Evolutionary conservation across 2,888 invertebrate genomes (phyloP), one percentile per base, ranked within the genome.

Genomic region (Drosophila testacea): DNA sequence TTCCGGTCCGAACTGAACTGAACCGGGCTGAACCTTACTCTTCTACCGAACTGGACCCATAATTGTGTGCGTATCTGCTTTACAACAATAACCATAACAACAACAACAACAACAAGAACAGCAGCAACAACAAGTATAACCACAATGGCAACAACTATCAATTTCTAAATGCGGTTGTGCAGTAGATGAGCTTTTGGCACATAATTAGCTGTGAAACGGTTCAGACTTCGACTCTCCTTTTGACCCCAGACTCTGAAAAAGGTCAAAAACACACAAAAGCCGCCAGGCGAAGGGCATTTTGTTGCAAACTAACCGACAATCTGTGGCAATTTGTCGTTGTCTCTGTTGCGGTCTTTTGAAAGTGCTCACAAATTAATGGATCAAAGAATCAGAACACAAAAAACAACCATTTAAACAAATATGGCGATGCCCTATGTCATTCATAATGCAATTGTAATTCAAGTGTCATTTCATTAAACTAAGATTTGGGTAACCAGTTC

Each of bases 151-250:
- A 47, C 38, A 57, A 74, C 77, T 76, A 74, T 74, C 75, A 73
- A 76, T 69, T 69, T 30, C 47, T 46, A 73, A 69, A 61, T 77
- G 69, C 41, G 73, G 69, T 69, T 77, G 38, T 60, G 57, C 57
- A 73, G 54, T 52, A 55, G 55, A 67, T 61, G 61, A 74, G 46
- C 71, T 52, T 70, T 77, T 68, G 52, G 56, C 67, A 68, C 65
- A 73, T 77, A 77, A 77, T 77, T 77, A 78, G 77, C 74, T 56
- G 60, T 52, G 62, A 60, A 70, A 57, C 50, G 38, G 42, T 59
- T 47, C 34, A 30, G 51, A 50, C 55, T 22, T 6, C 13, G 10
- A 7, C 27, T 9, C 6, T 4, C 52, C 50, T 13, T 44, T n/a
- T 0, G 32, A 22, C 13, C 51, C 48, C n/a, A 2, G 11, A 44